Conservation (phyloP, 2,797 vertebrate genomes). For the Darevskia nairensis region DNA sequence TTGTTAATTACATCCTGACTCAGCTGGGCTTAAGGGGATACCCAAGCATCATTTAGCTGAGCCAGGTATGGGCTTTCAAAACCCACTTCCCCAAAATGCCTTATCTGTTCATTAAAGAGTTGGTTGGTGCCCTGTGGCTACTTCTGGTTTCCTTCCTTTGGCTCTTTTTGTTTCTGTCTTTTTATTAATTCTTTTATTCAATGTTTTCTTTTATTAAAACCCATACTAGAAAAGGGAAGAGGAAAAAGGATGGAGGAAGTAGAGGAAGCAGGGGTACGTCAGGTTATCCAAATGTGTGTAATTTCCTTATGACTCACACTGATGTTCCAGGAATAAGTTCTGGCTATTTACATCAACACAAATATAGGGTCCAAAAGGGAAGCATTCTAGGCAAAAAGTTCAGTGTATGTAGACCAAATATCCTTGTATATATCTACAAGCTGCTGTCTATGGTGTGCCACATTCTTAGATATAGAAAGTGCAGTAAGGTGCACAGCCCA, state of each 20-base stretch:
- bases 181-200: background rate
- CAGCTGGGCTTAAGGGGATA: too few species aligned
- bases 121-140: too few species aligned
- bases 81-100: background rate
- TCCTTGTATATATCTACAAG: background rate
- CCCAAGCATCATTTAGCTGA: background rate
- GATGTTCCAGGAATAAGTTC: background rate
- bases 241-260: background rate
- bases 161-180: background rate
- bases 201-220: background rate
- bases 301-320: background rate
- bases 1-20: background rate
- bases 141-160: background rate
- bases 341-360: background rate
- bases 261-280: background rate
- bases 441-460: background rate
- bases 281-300: background rate
- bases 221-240: too few species aligned
- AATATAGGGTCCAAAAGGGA: background rate
- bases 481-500: background rate
- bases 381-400: background rate
- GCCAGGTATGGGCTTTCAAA: background rate
- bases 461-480: background rate
- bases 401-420: background rate
- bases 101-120: background rate